Percentiles rank a stretch among this genome's conserved stretches.
These are phyloP conservation scores for Dorcus hopei DNA, from an alignment of 2,888 invertebrate species.

Conservation along the genomic window DNA sequence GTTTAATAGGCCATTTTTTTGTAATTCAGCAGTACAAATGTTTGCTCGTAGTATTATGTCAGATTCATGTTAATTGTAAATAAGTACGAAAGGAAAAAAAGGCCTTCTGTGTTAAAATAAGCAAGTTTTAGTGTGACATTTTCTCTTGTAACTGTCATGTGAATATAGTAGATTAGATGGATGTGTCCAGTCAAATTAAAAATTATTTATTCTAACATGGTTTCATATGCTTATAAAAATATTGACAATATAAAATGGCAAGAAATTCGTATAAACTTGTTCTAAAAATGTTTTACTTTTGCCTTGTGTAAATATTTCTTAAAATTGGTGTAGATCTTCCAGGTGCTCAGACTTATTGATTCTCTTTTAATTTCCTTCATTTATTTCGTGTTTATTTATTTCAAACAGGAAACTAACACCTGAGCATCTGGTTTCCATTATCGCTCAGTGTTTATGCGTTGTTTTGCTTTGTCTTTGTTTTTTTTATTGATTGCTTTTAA, in stretches of 20 bases:
- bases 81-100: constrained; percentile 3
- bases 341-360: constrained; percentile 23
- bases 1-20: too few species aligned
- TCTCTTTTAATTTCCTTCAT: not conserved
- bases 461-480: constrained; percentile 6
- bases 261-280: not conserved
- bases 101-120: constrained; percentile 24
- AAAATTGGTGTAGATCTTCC: constrained; percentile 27
- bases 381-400: not conserved
- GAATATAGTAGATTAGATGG: not conserved
- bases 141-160: not conserved
- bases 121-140: constrained; percentile 16
- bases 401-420: constrained; percentile 33
- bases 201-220: constrained; percentile 14
- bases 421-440: constrained; percentile 30
- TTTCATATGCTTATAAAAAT: constrained; percentile 1
- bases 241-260: constrained; percentile 6
- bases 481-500: not conserved
- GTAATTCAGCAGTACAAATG: too few species aligned
- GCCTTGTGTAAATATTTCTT: not conserved
- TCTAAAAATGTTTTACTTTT: not conserved
- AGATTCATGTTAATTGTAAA: too few species aligned
- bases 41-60: too few species aligned
- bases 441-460: constrained; percentile 12
- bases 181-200: constrained; percentile 1